Evolutionary conservation across 2,888 invertebrate genomes (phyloP), one percentile per base, ranked within the genome.

Genomic region (Cheilosia soror): DNA sequence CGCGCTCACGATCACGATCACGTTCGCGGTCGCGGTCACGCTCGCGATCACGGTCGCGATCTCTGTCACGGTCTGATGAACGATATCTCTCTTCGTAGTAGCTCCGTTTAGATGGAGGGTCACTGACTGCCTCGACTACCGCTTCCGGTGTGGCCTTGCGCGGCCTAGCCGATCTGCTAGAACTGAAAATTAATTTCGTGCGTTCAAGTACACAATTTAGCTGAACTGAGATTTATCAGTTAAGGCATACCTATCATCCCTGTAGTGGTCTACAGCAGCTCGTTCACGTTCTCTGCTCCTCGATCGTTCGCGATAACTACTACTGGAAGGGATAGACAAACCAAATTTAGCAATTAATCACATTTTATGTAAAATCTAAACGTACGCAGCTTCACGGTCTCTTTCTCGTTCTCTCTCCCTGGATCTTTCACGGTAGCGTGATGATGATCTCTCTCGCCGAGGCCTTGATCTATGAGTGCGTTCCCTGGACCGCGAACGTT

Each of bases 71-170:
- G 91, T 93, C 96, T 91, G 94, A 95, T 87, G 94, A 94, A 68
- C 96, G 94, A 93, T 97, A 97, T 85, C 97, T 94, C 92, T 97
- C 97, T 89, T 97, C 97, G 93, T 97, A 97, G 93, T 97, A 97
- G 42, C 89, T 88, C 33, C 93, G 92, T 88, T 93, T 93, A 29
- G 91, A 91, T 57, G 90, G 89, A 33, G 91, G 91, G 82, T 92
- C 93, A 51, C 90, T 91, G 79, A 92, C 89, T 53, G 91, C 89
- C 76, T 92, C 92, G 55, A 93, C 93, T 20, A 93, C 92, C 29
- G 92, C 90, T 88, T 92, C 92, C 1, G 94, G 90, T 37, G 95
- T 37, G 37, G 37, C 94, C 78, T 93, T 91, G 93, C 88, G 94
- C 89, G 89, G 93, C 90, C 90, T 90, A 90, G 94, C 88, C 89